A percentile compares a stretch with the other conserved stretches of the same genome.
phyloP scores from a whole-genome alignment of 2,113 vertebrate genomes.

The Orthochromis indermauri region DNA sequence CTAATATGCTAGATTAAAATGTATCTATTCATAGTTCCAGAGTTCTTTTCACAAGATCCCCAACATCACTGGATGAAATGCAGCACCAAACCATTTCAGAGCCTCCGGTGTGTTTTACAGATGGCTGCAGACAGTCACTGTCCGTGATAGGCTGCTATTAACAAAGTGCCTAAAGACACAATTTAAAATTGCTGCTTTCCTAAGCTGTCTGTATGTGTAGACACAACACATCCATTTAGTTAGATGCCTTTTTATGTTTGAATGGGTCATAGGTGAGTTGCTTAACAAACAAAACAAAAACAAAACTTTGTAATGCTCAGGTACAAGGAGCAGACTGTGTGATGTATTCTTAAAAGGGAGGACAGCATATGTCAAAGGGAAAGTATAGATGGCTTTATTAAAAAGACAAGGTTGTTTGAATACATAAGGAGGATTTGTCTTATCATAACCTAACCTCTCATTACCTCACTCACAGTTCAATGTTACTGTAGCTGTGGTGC shows the following conservation, averaged over 20 bases:
- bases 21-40: not conserved
- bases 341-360: constrained; percentile 47
- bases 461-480: not conserved
- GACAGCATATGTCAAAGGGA: not conserved
- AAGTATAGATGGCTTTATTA: no score
- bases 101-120: not conserved
- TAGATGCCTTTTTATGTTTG: not conserved
- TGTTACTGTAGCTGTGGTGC: not conserved
- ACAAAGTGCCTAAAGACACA: not conserved
- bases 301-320: not conserved
- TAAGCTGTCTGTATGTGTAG: not conserved
- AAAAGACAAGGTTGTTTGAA: not conserved
- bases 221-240: not conserved
- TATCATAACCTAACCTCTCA: not conserved
- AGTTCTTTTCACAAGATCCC: not conserved
- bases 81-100: not conserved
- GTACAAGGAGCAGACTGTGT: not conserved
- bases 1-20: not conserved
- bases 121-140: not conserved
- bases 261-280: not conserved
- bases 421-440: accelerated
- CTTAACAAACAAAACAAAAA: not conserved
- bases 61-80: not conserved
- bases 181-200: not conserved
- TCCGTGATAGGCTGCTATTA: not conserved